phyloP scores from a whole-genome alignment of 2,888 invertebrate species.

The Drosophila monieri region DNA sequence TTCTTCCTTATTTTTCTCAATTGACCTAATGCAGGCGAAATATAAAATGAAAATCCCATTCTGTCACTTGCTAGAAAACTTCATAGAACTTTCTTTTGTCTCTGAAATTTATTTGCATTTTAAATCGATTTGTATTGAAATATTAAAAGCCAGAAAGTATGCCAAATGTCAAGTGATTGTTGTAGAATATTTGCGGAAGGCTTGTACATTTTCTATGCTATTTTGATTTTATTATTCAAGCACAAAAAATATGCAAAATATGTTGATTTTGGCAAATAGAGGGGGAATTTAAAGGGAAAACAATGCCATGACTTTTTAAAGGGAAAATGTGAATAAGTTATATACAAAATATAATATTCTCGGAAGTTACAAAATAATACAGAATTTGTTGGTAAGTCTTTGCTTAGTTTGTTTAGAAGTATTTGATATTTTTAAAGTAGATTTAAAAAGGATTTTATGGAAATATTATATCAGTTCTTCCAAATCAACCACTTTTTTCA shows the following conservation, averaged over 20 bases:
- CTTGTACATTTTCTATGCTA: neutral
- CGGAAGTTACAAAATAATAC: too few species aligned
- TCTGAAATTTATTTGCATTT: neutral
- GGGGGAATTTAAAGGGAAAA: too few species aligned
- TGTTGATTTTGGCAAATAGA: too few species aligned
- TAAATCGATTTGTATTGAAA: neutral
- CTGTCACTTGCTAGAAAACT: neutral
- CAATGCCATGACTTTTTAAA: too few species aligned
- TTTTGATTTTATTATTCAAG: neutral
- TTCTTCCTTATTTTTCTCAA: conserved; percentile 37
- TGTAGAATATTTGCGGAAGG: neutral
- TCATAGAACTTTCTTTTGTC: neutral
- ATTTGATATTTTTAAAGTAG: too few species aligned
- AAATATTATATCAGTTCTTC: too few species aligned
- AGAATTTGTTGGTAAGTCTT: too few species aligned
- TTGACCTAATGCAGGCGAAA: conserved; percentile 7
- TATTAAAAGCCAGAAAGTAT: neutral
- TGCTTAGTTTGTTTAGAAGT: too few species aligned
- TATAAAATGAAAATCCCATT: neutral
- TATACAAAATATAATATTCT: too few species aligned
- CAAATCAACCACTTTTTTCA: too few species aligned
- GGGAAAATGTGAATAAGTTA: too few species aligned
- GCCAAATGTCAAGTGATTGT: neutral
- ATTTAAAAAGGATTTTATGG: too few species aligned
- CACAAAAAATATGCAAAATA: neutral